A percentile compares a stretch with the other conserved stretches of the same genome.
Conservation (phyloP, 2,113 vertebrate species). For the Phycodurus eques region DNA sequence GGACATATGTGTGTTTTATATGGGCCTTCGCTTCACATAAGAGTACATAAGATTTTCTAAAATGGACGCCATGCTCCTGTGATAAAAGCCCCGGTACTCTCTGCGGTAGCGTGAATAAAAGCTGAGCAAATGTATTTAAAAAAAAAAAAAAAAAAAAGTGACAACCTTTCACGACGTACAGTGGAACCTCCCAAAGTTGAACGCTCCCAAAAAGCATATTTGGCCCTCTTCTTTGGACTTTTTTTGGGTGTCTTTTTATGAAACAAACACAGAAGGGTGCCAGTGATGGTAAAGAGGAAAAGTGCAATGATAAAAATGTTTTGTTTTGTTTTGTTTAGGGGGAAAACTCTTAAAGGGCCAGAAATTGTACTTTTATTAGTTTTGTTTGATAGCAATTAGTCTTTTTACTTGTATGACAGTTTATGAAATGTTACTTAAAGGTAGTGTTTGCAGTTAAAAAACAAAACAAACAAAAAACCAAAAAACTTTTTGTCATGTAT, state of each 20-base stretch:
- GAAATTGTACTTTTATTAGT: too few relatives aligned
- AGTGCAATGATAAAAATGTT: too few relatives aligned
- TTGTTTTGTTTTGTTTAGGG: too few relatives aligned
- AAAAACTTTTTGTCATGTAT: too few relatives aligned
- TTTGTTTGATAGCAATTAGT: too few relatives aligned
- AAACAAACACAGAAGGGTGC: not conserved
- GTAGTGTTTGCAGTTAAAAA: too few relatives aligned
- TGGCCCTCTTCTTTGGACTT: not conserved
- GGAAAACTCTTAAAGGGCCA: too few relatives aligned
- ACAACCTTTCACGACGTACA: not conserved
- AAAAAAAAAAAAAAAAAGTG: not conserved
- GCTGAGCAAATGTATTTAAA: not conserved
- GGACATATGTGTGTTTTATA: not conserved
- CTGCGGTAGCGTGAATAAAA: not conserved
- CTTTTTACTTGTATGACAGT: too few relatives aligned
- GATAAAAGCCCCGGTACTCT: too few relatives aligned
- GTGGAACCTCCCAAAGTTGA: not conserved
- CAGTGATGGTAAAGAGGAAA: too few relatives aligned
- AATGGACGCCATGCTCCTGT: not conserved
- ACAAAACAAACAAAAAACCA: too few relatives aligned
- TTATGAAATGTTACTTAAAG: too few relatives aligned
- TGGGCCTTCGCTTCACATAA: not conserved
- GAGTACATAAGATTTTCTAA: not conserved
- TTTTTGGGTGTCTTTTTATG: not conserved
- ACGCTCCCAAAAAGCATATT: not conserved